phyloP scores from a whole-genome alignment of 2,888 invertebrate species.

The Lymantria dispar region DNA sequence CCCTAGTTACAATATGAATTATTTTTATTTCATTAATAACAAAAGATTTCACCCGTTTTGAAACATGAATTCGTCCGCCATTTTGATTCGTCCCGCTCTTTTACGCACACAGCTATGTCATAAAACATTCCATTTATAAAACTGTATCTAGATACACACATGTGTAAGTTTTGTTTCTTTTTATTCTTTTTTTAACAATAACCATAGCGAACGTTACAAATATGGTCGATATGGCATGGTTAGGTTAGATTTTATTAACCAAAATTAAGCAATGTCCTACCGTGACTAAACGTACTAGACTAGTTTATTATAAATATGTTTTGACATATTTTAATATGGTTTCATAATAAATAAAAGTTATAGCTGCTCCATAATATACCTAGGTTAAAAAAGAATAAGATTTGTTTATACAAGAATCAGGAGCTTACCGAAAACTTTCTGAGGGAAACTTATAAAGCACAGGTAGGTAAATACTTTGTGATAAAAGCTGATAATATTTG shows the following conservation, averaged over 20 bases:
- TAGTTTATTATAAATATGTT: constrained; percentile 47
- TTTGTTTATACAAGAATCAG: too few relatives aligned
- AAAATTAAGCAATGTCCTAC: constrained; percentile 16
- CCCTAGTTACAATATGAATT: constrained; percentile 64
- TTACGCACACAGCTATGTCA: constrained; percentile 28
- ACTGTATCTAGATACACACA: constrained; percentile 10
- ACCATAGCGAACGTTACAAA: constrained; percentile 57
- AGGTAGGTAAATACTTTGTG: too few relatives aligned
- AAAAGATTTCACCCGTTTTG: constrained; percentile 80
- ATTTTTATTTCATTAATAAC: constrained; percentile 78
- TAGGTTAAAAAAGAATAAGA: too few relatives aligned
- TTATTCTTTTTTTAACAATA: constrained; percentile 46
- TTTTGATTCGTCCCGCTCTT: constrained; percentile 44
- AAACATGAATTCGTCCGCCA: constrained; percentile 80
- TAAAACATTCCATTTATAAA: constrained; percentile 20
- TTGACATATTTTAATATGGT: constrained; percentile 52
- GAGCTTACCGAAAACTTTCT: too few relatives aligned
- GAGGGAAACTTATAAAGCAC: too few relatives aligned
- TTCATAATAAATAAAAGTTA: too few relatives aligned
- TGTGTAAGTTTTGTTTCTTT: constrained; percentile 29
- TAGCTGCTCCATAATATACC: too few relatives aligned
- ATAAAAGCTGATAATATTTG: too few relatives aligned
- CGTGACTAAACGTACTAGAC: constrained; percentile 46
- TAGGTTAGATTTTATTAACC: constrained; percentile 39
- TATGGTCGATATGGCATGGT: constrained; percentile 40